Evolutionary conservation across 1,140 invertebrate species (phyloP).

Genomic region (Hyles vespertilio): DNA sequence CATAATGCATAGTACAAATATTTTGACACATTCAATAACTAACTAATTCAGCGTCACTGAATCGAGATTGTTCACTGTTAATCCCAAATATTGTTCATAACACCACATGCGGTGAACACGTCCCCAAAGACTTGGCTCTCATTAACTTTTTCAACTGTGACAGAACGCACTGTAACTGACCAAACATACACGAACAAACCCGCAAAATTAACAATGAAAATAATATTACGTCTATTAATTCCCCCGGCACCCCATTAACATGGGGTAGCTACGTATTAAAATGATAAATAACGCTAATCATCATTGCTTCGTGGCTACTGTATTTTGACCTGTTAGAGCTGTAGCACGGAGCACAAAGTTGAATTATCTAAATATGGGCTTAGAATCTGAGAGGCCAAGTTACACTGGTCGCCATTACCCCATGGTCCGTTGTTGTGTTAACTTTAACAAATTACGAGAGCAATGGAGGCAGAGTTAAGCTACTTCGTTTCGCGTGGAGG

Average conservation of each 20-base stretch:
- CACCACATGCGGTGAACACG: too few species aligned
- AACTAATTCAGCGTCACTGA: too few species aligned
- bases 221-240: constrained; percentile 65
- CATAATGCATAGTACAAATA: too few species aligned
- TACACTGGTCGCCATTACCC: constrained; percentile 43
- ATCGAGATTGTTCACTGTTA: too few species aligned
- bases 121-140: too few species aligned
- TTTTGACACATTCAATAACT: too few species aligned
- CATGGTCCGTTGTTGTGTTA: constrained; percentile 50
- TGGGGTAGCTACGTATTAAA: constrained; percentile 64
- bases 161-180: constrained; percentile 8
- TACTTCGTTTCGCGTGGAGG: constrained; percentile 31
- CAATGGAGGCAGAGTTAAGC: constrained; percentile 52
- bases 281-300: constrained; percentile 68
- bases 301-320: constrained; percentile 44
- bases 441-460: constrained; percentile 63
- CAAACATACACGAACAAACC: constrained; percentile 30
- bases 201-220: constrained; percentile 63
- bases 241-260: constrained; percentile 64
- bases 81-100: too few species aligned
- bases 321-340: constrained; percentile 25
- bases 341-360: neutral
- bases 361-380: constrained; percentile 4
- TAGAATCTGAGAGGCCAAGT: constrained; percentile 23
- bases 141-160: too few species aligned